phyloP scores from a whole-genome alignment of 2,797 vertebrate species.

The Hephaestus fuliginosus region DNA sequence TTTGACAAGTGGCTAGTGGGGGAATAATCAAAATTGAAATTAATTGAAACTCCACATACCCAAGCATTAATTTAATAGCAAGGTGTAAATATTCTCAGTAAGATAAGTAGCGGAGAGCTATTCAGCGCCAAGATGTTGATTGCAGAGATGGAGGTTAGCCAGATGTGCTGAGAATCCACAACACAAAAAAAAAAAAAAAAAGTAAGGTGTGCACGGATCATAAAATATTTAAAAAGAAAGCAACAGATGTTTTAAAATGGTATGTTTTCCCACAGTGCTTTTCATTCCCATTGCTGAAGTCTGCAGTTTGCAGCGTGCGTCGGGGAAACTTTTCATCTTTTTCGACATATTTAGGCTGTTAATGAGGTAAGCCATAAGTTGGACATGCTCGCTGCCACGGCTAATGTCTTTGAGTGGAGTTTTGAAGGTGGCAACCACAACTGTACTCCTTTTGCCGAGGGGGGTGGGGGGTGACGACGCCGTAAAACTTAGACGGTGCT shows the following conservation, averaged over 20 bases:
- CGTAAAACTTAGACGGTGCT: constrained; percentile 73
- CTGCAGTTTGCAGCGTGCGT: not conserved
- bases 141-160: constrained; percentile 35
- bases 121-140: constrained; percentile 42
- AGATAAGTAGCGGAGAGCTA: constrained; percentile 5
- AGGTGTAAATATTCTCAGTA: constrained; percentile 52
- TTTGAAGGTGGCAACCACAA: constrained; percentile 74
- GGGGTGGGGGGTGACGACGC: constrained; percentile 38
- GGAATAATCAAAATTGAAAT: constrained; percentile 7
- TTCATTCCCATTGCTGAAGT: constrained; percentile 4
- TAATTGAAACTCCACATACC: constrained; percentile 24
- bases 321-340: constrained; percentile 14
- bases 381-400: constrained; percentile 37
- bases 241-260: constrained; percentile 49
- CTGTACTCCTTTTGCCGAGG: constrained; percentile 46
- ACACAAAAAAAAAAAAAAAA: constrained; percentile 12
- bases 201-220: constrained; percentile 24
- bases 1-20: constrained; percentile 28
- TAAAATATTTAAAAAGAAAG: constrained; percentile 35
- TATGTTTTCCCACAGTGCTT: not conserved
- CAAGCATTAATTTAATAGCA: constrained; percentile 26
- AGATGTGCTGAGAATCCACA: constrained; percentile 49
- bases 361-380: constrained; percentile 41
- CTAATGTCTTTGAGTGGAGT: constrained; percentile 70
- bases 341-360: constrained; percentile 26